These are phyloP conservation scores for Champsocephalus gunnari DNA, from an alignment of 2,797 vertebrate species.

Conservation along the genomic window DNA sequence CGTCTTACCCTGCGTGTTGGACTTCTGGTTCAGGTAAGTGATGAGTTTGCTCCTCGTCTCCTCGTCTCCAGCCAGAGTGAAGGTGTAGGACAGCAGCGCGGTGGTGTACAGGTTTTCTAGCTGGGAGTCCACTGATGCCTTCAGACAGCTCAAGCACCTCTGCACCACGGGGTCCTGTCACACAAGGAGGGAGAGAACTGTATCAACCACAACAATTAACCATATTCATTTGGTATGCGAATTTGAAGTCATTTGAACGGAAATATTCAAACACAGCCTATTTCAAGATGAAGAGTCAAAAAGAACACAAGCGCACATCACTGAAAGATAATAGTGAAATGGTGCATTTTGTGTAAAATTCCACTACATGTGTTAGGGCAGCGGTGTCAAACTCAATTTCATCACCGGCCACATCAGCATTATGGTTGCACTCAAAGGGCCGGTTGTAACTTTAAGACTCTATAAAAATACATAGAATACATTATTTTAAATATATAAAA, in stretches of 20 bases:
- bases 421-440: too few species aligned
- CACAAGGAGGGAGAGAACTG: not conserved
- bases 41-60: conserved; percentile 72
- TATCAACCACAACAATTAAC: not conserved
- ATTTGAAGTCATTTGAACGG: not conserved
- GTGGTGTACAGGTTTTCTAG: conserved; percentile 78
- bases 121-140: conserved; percentile 6
- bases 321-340: not conserved
- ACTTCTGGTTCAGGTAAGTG: conserved; percentile 67
- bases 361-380: too few species aligned
- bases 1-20: conserved; percentile 54
- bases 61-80: conserved; percentile 77
- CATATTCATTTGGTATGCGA: not conserved
- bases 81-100: conserved; percentile 85
- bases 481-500: too few species aligned
- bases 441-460: too few species aligned
- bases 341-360: not conserved
- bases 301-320: not conserved
- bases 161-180: conserved; percentile 72
- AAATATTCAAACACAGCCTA: not conserved
- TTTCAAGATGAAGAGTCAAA: too few species aligned
- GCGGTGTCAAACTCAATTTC: too few species aligned
- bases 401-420: too few species aligned
- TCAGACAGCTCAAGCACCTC: conserved; percentile 79
- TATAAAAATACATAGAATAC: too few species aligned